These are phyloP conservation scores for Coregonus ussuriensis DNA, from an alignment of 2,797 vertebrate species.

Conservation along the genomic window DNA sequence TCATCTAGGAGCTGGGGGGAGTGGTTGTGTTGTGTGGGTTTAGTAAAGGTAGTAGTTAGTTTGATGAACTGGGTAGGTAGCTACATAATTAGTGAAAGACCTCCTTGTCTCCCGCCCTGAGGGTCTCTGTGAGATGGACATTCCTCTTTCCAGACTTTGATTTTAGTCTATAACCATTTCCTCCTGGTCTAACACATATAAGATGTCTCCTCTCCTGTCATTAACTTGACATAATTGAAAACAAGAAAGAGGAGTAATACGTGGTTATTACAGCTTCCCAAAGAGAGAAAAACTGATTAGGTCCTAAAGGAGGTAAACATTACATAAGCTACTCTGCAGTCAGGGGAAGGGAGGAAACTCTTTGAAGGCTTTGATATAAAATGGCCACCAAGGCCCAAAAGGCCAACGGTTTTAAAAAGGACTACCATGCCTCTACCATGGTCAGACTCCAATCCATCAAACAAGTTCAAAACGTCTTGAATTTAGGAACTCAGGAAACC, in stretches of 20 bases:
- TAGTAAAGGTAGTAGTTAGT: not conserved
- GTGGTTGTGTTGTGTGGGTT: not conserved
- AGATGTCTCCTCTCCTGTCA: not conserved
- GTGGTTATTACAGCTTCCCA: not conserved
- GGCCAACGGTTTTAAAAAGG: not conserved
- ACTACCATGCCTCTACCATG: not conserved
- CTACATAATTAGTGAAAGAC: not conserved
- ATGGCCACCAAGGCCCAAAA: not conserved
- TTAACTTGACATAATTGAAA: not conserved
- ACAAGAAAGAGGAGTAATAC: not conserved
- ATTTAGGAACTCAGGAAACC: not conserved
- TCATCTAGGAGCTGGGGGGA: not conserved
- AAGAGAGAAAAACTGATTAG: not conserved
- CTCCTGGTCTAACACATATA: slow-evolving; percentile 2
- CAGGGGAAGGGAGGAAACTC: too few relatives aligned
- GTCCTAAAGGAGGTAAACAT: not conserved
- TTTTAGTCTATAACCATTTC: not conserved
- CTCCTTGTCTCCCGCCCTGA: not conserved
- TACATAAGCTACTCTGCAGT: not conserved
- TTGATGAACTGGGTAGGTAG: not conserved
- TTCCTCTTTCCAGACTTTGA: not conserved
- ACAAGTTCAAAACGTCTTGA: not conserved
- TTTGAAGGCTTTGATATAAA: not conserved
- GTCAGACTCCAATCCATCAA: not conserved
- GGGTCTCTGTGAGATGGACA: not conserved